A percentile compares a stretch with the other conserved stretches of the same genome.
Conservation (phyloP, 2,113 vertebrate genomes). For the Antechinus stuartii region DNA sequence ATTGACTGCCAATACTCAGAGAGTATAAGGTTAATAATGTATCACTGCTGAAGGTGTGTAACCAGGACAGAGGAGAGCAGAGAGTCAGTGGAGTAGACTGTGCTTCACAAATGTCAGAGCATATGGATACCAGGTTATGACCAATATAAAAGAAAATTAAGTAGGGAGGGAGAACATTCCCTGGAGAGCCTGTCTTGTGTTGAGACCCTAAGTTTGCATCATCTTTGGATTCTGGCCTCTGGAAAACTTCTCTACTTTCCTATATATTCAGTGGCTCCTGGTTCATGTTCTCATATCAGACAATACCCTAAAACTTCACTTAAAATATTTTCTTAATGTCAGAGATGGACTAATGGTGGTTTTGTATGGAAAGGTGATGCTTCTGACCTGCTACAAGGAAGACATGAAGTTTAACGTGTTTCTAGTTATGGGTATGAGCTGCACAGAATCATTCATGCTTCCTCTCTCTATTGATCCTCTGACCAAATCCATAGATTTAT, state of each 20-base stretch:
- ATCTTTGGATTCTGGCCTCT: background rate
- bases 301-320: background rate
- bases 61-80: conserved; percentile 37
- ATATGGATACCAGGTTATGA: background rate
- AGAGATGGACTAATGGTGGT: background rate
- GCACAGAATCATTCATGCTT: background rate
- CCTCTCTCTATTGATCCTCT: background rate
- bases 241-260: background rate
- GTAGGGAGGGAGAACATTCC: background rate
- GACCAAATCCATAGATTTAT: background rate
- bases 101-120: background rate
- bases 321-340: background rate
- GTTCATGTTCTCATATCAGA: background rate
- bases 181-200: background rate
- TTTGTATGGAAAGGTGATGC: background rate
- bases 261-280: background rate
- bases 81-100: background rate
- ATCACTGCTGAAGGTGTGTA: conserved; percentile 59
- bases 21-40: conserved; percentile 60
- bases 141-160: background rate
- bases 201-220: background rate
- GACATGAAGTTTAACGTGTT: background rate
- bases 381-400: background rate
- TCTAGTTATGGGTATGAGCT: background rate
- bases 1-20: conserved; percentile 71